Evolutionary conservation across 1,140 invertebrate genomes (phyloP), one percentile per base, ranked within the genome.

Genomic region (Pseudomyrmex sp.): DNA sequence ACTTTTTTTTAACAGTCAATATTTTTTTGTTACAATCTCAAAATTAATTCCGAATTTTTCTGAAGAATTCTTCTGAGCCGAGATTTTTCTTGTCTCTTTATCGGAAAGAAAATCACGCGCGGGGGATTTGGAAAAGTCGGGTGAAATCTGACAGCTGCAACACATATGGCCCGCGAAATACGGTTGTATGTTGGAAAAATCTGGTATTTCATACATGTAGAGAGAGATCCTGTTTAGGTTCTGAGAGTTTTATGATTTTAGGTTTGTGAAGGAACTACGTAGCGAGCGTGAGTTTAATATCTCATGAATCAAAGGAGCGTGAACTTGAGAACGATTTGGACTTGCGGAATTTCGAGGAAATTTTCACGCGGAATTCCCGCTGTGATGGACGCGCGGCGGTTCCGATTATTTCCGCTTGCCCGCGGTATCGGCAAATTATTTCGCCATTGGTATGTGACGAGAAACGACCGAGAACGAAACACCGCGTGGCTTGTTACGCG

Each of bases 401-500:
- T 4, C 10, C 2, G 18, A 61, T 58, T 72, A 54, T 61, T 66
- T 44, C 56, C 68, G 46, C 52, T 46, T 18, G 66, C 20, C 3
- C 10, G 20, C 35, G 7, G 2, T 58, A 69, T 48, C 44, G 50
- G 54, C 75, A 52, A 70, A 18, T 26, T 8, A 35, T 35, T 61
- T 72, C n/a, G 66, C 12, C n/a, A 52, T 76, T 44, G 1, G 20
- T 80, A 70, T 80, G 70, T 20, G 35, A 12, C 10, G 20, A 79
- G 52, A 15, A 58, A 70, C 35, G 35, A 69, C 15, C 44, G 61
- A n/a, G 23, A 10, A 7, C n/a, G 74, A 77, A 35, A 77, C 26
- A 52, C n/a, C 44, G 35, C 13, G 35, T 35, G 58, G 48, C 69
- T 84, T 56, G 82, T 88, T 88, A 87, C 85, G 85, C 61, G 74